Evolutionary conservation across 2,888 invertebrate species (phyloP), one percentile per base, ranked within the genome.

Genomic region (Heliothis peltigera): DNA sequence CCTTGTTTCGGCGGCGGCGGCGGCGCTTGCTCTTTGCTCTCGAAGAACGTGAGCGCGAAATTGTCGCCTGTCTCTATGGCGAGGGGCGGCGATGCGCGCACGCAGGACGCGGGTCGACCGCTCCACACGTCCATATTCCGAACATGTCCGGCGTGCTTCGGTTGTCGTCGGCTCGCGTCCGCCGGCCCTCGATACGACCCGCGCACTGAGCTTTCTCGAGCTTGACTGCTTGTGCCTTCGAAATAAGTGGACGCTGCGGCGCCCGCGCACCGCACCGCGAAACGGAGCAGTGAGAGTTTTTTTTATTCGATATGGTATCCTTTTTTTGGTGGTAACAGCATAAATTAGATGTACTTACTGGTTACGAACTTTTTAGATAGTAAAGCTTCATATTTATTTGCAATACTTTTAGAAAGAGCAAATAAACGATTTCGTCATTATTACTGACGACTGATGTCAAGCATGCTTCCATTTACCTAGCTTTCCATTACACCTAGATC

Each of bases 11-110:
- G 87, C 83, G 87, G 88, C 76, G 93, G 89, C 75, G 94, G 90
- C 79, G 94, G 89, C 53, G 78, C 74, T 78, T 92, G 67, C 85
- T 97, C 97, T 70, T 96, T 95, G 72, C 93, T 93, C 91, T 98
- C 97, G 95, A 97, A 97, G 94, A 97, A 98, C 90, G 97, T 96
- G 87, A 98, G 95, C 91, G 97, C 97, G 91, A 98, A 98, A 90
- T 97, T 97, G 77, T 97, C 96, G 87, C 96, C 96, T 81, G 97
- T 96, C 91, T 97, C 97, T 92, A 97, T 97, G 85, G 96, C 96
- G 96, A 89, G 96, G 95, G 87, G 95, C 93, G 84, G 95, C 92
- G 91, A 95, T 95, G 88, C 96, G 96, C 83, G 95, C 90, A 77
- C 96, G 89, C 96, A 96, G 88, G 96, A 89, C 90, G 96, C 95